These are phyloP conservation scores for Bucorvus abyssinicus DNA, from an alignment of 2,797 vertebrate genomes.

Conservation along the genomic window DNA sequence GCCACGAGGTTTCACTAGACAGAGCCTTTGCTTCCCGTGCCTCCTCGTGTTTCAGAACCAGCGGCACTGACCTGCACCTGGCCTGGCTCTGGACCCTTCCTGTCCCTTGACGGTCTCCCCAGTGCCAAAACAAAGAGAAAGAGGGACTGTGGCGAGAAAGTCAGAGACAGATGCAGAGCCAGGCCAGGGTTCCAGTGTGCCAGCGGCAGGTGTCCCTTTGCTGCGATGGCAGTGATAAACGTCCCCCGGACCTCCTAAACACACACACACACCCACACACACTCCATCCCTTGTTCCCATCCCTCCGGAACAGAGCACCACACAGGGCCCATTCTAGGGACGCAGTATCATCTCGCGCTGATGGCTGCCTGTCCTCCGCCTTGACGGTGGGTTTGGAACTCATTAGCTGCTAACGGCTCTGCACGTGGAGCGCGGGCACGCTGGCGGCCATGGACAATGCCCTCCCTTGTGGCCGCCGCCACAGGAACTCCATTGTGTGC, in stretches of 20 bases:
- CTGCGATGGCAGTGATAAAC: background rate
- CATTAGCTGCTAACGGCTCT: background rate
- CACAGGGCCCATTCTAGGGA: background rate
- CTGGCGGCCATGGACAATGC: background rate
- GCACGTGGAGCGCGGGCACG: background rate
- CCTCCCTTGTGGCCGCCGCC: background rate
- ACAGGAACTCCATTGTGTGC: conserved; percentile 33
- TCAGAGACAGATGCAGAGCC: background rate
- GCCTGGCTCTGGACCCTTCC: background rate
- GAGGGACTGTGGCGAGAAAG: background rate
- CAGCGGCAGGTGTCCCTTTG: background rate
- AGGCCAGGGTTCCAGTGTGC: background rate
- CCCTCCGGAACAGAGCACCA: background rate
- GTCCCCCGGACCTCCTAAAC: background rate
- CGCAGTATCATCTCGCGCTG: background rate
- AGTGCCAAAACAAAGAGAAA: background rate
- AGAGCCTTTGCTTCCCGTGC: background rate
- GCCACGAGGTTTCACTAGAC: background rate
- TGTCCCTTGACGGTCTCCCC: background rate
- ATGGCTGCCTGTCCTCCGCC: background rate
- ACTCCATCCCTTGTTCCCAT: background rate
- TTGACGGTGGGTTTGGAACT: background rate
- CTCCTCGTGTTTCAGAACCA: background rate
- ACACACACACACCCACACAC: background rate
- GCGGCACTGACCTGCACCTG: background rate